These are phyloP conservation scores for Erebia epiphron DNA, from an alignment of 2,888 invertebrate species.

Conservation along the genomic window DNA sequence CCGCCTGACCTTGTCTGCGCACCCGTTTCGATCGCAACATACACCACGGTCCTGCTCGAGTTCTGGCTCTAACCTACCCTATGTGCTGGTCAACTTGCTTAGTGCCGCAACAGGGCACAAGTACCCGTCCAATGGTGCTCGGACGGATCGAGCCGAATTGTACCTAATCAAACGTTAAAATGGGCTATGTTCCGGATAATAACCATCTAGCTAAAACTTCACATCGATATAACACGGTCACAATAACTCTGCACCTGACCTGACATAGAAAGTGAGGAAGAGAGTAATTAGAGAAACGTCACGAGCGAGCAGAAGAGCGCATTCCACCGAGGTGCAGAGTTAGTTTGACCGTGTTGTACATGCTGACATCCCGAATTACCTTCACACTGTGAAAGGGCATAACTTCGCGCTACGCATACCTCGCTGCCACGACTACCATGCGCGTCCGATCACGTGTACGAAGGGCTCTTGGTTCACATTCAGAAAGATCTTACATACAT, in stretches of 20 bases:
- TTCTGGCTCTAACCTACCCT: constrained; percentile 50
- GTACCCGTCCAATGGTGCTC: constrained; percentile 56
- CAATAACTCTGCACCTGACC: too few relatives aligned
- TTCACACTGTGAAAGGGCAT: constrained; percentile 31
- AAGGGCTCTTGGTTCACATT: constrained; percentile 55
- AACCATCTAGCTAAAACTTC: constrained; percentile 72
- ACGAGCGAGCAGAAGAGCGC: too few relatives aligned
- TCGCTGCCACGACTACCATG: constrained; percentile 10
- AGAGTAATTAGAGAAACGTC: too few relatives aligned
- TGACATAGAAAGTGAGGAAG: too few relatives aligned
- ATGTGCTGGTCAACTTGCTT: constrained; percentile 54
- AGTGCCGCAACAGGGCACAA: constrained; percentile 54
- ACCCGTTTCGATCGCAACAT: constrained; percentile 61
- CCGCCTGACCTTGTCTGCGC: constrained; percentile 59
- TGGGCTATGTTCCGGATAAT: constrained; percentile 71
- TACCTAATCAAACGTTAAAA: constrained; percentile 69
- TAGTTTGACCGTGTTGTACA: constrained; percentile 41
- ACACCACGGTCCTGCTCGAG: constrained; percentile 57
- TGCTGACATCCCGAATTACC: constrained; percentile 59
- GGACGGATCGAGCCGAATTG: constrained; percentile 64
- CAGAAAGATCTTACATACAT: constrained; percentile 73
- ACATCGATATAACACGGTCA: constrained; percentile 52
- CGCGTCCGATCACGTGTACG: constrained; percentile 31
- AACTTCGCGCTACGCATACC: neutral
- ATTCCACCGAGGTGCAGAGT: too few relatives aligned